Evolutionary conservation across 2,113 vertebrate species (phyloP), one percentile per base, ranked within the genome.

Genomic region (Ardeotis arabs): DNA sequence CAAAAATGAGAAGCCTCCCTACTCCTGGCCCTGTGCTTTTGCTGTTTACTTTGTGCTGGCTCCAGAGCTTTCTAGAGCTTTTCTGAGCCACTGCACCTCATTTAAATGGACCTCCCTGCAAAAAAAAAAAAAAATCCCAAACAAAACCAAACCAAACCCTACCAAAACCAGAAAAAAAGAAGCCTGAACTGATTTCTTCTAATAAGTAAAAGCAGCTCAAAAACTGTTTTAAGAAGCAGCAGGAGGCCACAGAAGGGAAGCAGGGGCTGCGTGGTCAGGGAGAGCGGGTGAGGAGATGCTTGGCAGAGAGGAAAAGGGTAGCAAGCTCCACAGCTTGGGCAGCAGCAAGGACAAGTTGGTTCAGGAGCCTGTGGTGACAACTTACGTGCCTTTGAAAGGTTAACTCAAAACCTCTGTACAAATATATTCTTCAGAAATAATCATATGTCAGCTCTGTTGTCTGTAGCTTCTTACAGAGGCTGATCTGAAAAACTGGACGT

Each of bases 361-460:
- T 74, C 69, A 81, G 37, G 29, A 64, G 64, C 73, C 60, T 87
- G 41, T 78, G 60, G 62, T 91, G 93, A 73, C 70, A 79, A 12
- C 44, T 55, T 63, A 59, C 14, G 82, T 63, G 53, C 13, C 56
- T 85, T 82, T 87, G 72, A 88, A 78, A 67, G 79, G 76, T 75
- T 22, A 60, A 55, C 68, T 95, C 50, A n/a, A 73, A 60, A 56
- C 33, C 23, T 77, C 73, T 47, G 4, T 31, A 58, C 39, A 93
- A 74, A 84, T 64, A 14, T 0, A 13, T 56, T 79, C 47, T 47
- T 69, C 33, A 84, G 81, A 62, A 89, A 52, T 47, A 49, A 64
- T 33, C 3, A 1, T 35, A 1, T 18, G 27, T 84, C 49, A 44
- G 0, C 58, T 77, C 16, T 7, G 6, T 52, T 53, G 20, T 77